phyloP scores from a whole-genome alignment of 2,113 vertebrate genomes.

The Calcarius ornatus region DNA sequence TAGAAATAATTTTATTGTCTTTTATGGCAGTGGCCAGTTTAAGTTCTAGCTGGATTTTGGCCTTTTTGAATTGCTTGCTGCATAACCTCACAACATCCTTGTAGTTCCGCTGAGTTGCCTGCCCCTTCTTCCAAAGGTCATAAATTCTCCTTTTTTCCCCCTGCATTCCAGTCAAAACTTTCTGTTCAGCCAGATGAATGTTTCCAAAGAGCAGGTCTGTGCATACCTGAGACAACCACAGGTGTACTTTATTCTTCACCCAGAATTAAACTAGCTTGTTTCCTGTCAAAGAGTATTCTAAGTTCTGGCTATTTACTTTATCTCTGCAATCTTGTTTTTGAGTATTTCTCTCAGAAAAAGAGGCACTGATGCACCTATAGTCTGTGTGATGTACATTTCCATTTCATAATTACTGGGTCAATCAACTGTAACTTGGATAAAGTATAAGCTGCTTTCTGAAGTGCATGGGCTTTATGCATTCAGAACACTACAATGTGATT shows the following conservation, averaged over 20 bases:
- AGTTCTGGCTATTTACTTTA: neutral
- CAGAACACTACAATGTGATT: neutral
- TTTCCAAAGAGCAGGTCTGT: neutral
- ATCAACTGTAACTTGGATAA: neutral
- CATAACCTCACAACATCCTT: neutral
- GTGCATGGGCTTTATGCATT: neutral
- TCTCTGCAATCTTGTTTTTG: neutral
- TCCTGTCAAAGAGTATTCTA: neutral
- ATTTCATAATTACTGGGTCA: slow-evolving; percentile 10
- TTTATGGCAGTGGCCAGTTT: neutral
- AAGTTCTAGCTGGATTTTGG: neutral
- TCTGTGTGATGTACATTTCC: neutral
- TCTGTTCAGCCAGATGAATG: neutral
- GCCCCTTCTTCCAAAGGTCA: neutral
- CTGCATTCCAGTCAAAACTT: neutral
- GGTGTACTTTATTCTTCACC: neutral
- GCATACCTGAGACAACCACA: neutral
- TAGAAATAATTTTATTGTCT: neutral
- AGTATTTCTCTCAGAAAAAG: neutral
- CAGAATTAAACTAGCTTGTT: neutral
- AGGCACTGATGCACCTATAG: neutral
- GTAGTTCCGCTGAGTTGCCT: neutral
- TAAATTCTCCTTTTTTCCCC: neutral
- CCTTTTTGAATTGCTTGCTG: neutral
- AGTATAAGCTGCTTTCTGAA: neutral